Base-by-base conservation (phyloP, 2,888 invertebrate genomes). In the Tenthredo distinguenda region DNA sequence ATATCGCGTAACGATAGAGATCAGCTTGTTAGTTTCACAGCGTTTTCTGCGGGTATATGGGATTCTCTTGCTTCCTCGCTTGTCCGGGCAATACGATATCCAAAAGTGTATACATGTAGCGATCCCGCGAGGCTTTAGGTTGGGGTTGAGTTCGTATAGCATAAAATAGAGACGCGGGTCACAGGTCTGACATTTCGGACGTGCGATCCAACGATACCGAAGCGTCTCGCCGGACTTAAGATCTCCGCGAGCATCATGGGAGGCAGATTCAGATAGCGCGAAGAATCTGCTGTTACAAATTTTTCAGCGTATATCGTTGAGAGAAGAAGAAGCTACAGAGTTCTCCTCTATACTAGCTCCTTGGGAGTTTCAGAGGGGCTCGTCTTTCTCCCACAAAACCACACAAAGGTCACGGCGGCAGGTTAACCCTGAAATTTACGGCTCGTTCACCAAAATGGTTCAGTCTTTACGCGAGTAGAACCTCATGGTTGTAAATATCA, bases 11-110 rank as follows among this genome's bases (percentile, higher is more conserved):
- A 72, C 71, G 93, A 93, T 93, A 92, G 88, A 86, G 89, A 93
- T 93, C 93, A 92, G 92, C 93, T 93, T 92, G 92, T 93, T 93
- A 93, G 90, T 85, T 85, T 81, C 50, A 62, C 62, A 21, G 81
- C 15, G 21, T 81, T 81, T 62, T 62, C 12, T 12, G 15, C 37
- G 40, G 18, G 26, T 76, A 26, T 55, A 55, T 21, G 34, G 31
- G 18, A 55, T 77, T 34, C 31, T 77, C 34, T 68, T 68, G 12
- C 76, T 71, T 6, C 2, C 18, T 26, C 12, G 7, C 7, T 26
- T 77, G 34, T 43, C 40, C 5, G 15, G 18, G 55, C 55, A 77
- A 77, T 77, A 55, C 26, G 77, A 77, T 77, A 77, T 77, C 43
- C 76, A 12, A 76, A 76, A 76, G 34, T 50, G 31, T 50, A 55